These are phyloP conservation scores for Piliocolobus tephrosceles DNA, from an alignment of 2,113 vertebrate species.

Conservation along the genomic window DNA sequence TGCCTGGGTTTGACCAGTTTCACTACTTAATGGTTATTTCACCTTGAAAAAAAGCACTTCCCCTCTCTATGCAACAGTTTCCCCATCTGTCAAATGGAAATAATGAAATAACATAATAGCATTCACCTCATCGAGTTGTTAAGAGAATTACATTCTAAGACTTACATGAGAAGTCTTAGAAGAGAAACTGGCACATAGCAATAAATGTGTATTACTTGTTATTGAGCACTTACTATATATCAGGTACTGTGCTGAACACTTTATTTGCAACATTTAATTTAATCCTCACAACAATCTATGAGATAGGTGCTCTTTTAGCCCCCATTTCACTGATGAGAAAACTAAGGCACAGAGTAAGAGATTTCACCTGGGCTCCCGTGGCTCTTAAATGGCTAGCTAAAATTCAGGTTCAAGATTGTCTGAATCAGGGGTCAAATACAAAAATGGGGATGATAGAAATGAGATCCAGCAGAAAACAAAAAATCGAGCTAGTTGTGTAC, in stretches of 20 bases:
- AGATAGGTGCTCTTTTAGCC: neutral
- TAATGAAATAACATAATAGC: neutral
- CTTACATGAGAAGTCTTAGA: neutral
- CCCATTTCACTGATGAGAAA: neutral
- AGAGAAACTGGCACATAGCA: neutral
- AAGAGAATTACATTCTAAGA: neutral
- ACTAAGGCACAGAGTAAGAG: neutral
- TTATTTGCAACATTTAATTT: neutral
- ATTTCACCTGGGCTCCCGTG: neutral
- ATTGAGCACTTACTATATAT: neutral
- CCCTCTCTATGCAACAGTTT: neutral
- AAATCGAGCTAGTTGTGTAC: neutral
- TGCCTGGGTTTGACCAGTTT: neutral
- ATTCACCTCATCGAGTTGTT: neutral
- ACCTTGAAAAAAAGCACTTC: neutral
- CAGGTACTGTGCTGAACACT: too few species aligned
- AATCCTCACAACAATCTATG: neutral
- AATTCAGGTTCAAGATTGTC: neutral
- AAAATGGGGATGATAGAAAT: neutral
- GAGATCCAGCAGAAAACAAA: neutral
- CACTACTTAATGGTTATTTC: neutral
- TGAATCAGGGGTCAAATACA: neutral
- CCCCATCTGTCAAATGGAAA: neutral
- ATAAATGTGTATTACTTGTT: too few species aligned
- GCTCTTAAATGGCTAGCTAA: neutral